phyloP scores from a whole-genome alignment of 2,797 vertebrate genomes.

The Masticophis lateralis region DNA sequence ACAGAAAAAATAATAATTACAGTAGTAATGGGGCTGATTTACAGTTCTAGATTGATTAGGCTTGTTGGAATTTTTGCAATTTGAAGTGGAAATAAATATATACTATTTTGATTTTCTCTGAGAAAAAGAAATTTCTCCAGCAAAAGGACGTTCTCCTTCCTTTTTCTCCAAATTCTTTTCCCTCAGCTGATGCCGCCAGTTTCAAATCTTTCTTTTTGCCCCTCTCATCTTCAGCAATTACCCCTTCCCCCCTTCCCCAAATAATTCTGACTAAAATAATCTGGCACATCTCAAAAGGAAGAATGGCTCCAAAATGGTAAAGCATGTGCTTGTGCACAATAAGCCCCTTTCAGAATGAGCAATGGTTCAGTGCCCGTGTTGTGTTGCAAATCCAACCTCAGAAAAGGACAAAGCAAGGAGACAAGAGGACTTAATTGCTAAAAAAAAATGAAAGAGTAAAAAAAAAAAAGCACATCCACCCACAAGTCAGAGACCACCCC shows the following conservation, averaged over 20 bases:
- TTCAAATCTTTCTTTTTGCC: slow-evolving; percentile 44
- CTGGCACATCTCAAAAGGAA: slow-evolving; percentile 63
- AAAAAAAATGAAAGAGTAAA: slow-evolving; percentile 67
- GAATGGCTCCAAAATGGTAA: slow-evolving; percentile 58
- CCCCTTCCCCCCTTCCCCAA: slow-evolving; percentile 33
- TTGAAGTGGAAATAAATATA: background rate
- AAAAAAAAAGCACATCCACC: slow-evolving; percentile 67
- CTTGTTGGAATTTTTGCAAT: background rate
- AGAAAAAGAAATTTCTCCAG: slow-evolving; percentile 52
- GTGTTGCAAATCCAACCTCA: slow-evolving; percentile 58
- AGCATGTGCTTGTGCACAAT: slow-evolving; percentile 57
- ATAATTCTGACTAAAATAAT: slow-evolving; percentile 65
- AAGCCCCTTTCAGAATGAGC: slow-evolving; percentile 60
- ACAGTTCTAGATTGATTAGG: background rate
- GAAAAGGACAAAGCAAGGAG: slow-evolving; percentile 63
- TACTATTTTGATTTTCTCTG: slow-evolving; percentile 44
- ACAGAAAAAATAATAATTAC: background rate
- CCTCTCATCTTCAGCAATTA: background rate
- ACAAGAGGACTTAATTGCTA: slow-evolving; percentile 67
- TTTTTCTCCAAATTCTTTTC: slow-evolving; percentile 28
- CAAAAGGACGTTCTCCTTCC: slow-evolving; percentile 13
- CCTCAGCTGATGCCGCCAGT: slow-evolving; percentile 38
- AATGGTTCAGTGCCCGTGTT: slow-evolving; percentile 64
- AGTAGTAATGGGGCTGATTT: background rate
- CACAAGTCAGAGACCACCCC: slow-evolving; percentile 60